Base-by-base conservation (phyloP, 2,797 vertebrate species). In the Carduelis carduelis region DNA sequence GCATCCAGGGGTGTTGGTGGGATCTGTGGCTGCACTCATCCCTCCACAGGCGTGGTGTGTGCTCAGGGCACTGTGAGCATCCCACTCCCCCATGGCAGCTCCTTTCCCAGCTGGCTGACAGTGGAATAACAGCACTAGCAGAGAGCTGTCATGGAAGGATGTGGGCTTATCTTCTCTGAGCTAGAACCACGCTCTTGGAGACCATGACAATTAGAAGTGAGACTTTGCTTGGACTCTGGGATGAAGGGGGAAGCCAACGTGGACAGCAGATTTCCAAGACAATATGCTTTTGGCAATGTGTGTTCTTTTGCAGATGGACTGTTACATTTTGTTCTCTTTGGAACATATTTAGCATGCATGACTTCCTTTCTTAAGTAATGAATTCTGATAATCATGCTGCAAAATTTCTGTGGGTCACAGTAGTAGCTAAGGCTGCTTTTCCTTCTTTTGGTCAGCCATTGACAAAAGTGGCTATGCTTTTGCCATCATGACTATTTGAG, bases 241-340 rank as follows among this genome's bases (percentile, higher is more conserved):
- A 63, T 59, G n/a, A 93, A 95, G 74, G 26, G 44, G 32, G n/a
- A 95, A 94, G 95, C 92, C 95, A 97, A 95, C 72, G 56, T 74
- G 94, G 95, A 97, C 88, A 96, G 94, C 75, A 95, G 93, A 97
- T 96, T 95, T 97, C 95, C 96, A 95, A 95, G 94, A 81, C 43
- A 14, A 95, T 95, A 93, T 52, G 86, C 75, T 95, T 93, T 93
- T 97, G 96, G 96, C 96, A 94, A 78, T 34, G 37, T 37, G 66
- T 3, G 11, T 47, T 52, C 47, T 65, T 96, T 94, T 37, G 0
- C 96, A 96, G 93, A 96, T 82, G 94, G 93, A 69, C 77, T 92
- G 96, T 96, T 95, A 97, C 96, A 97, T 97, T 97, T 96, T 97
- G 96, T 97, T 97, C 95, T 97, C 90, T 96, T 97, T 96, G 94